Conservation (phyloP, 2,797 vertebrate genomes). For the Staurois parvus region DNA sequence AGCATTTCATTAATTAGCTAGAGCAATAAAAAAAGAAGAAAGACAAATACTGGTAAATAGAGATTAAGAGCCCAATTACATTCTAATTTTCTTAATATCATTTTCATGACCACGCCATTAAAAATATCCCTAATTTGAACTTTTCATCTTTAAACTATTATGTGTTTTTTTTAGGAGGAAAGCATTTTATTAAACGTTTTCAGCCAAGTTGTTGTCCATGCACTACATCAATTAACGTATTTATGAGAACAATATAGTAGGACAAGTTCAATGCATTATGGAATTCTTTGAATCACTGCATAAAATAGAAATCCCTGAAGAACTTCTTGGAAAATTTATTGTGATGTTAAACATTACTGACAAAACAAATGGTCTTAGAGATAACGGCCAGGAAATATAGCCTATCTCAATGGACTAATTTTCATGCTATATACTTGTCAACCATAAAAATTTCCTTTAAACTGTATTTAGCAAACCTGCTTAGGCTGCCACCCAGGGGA, state of each 20-base stretch:
- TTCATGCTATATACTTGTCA: constrained; percentile 61
- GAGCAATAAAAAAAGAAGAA: neutral
- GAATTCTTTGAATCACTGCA: constrained; percentile 18
- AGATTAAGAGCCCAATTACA: neutral
- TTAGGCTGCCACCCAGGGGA: constrained; percentile 46
- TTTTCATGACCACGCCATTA: neutral
- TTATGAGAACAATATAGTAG: constrained; percentile 29
- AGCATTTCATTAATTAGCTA: too few species aligned
- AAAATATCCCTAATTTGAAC: constrained; percentile 38
- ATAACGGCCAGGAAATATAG: constrained; percentile 51
- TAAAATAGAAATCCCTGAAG: constrained; percentile 56
- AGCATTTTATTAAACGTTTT: constrained; percentile 16
- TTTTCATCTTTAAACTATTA: constrained; percentile 44
- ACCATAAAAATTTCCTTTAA: constrained; percentile 45
- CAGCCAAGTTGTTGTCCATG: constrained; percentile 27
- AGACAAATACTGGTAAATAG: neutral
- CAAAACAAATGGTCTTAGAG: constrained; percentile 59
- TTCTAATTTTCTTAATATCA: neutral
- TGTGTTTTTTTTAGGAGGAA: neutral
- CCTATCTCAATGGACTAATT: constrained; percentile 56
- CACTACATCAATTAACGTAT: constrained; percentile 39
- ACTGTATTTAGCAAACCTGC: constrained; percentile 42
- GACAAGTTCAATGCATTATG: constrained; percentile 36
- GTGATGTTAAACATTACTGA: constrained; percentile 46
- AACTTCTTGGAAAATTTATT: constrained; percentile 51